Conservation (phyloP, 2,888 invertebrate species). For the Melipona bicolor region DNA sequence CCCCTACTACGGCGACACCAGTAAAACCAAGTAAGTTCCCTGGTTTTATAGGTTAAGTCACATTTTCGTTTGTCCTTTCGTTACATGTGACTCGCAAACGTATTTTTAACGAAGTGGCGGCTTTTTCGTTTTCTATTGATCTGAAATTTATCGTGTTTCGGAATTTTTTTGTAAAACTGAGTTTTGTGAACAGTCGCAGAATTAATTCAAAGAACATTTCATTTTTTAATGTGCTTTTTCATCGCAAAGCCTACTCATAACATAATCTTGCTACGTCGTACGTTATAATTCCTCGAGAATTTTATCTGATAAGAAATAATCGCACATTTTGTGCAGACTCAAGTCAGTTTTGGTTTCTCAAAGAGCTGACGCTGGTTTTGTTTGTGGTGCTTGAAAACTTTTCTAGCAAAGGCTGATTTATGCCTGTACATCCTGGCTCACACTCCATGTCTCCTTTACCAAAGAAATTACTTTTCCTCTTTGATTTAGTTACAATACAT, state of each 20-base stretch:
- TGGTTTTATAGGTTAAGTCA: constrained; percentile 73
- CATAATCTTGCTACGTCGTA: neutral
- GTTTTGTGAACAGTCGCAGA: neutral
- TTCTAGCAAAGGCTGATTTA: constrained; percentile 72
- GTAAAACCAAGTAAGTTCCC: constrained; percentile 78
- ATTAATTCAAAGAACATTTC: constrained; percentile 37
- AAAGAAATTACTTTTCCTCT: constrained; percentile 59
- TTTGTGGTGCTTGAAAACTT: constrained; percentile 65
- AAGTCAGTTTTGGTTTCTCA: constrained; percentile 36
- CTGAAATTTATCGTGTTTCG: neutral
- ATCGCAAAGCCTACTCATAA: neutral
- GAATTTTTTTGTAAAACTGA: neutral
- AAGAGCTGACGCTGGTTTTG: constrained; percentile 48
- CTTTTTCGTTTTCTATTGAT: neutral
- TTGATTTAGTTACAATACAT: constrained; percentile 72
- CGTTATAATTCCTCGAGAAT: too few species aligned
- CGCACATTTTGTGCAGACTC: neutral
- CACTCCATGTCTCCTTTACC: constrained; percentile 70
- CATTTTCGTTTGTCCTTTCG: constrained; percentile 31
- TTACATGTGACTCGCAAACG: constrained; percentile 32
- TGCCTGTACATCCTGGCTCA: constrained; percentile 72
- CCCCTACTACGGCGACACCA: constrained; percentile 80
- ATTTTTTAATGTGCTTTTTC: constrained; percentile 3
- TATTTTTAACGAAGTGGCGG: neutral
- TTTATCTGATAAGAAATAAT: neutral